A percentile compares a stretch with the other conserved stretches of the same genome.
Conservation (phyloP, 2,797 vertebrate species). For the Nannoperca obscura region DNA sequence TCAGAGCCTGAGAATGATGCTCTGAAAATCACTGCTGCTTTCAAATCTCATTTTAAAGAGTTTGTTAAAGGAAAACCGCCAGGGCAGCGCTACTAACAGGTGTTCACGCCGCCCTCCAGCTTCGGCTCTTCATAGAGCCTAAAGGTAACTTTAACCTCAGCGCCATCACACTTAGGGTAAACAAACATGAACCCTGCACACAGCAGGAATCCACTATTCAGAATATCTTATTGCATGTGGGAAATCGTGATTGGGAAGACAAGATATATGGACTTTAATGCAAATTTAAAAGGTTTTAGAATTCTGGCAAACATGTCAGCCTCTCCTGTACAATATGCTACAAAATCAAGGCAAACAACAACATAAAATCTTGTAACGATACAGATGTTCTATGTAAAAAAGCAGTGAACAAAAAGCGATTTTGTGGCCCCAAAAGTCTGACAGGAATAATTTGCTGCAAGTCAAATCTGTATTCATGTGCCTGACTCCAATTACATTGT, state of each 20-base stretch:
- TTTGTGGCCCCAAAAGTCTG: conserved; percentile 13
- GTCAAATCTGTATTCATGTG: conserved; percentile 29
- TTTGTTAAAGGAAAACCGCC: conserved; percentile 42
- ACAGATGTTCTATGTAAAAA: conserved; percentile 33
- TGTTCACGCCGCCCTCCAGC: conserved; percentile 56
- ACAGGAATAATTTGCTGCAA: conserved; percentile 25
- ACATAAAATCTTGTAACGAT: conserved; percentile 19
- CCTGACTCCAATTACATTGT: background rate
- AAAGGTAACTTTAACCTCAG: conserved; percentile 66
- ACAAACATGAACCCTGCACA: conserved; percentile 66
- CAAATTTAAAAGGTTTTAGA: conserved; percentile 41
- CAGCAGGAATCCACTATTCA: conserved; percentile 50
- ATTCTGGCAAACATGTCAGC: conserved; percentile 14
- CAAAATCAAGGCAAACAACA: background rate
- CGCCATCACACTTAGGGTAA: conserved; percentile 59
- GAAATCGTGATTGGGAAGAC: background rate
- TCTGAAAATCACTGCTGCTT: conserved; percentile 31
- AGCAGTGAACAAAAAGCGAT: background rate
- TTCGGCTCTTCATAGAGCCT: conserved; percentile 51
- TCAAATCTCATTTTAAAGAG: conserved; percentile 46
- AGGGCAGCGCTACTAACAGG: conserved; percentile 64
- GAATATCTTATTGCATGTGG: conserved; percentile 6
- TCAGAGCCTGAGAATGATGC: conserved; percentile 41
- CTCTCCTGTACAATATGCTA: background rate
- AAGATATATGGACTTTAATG: conserved; percentile 16